phyloP scores from a whole-genome alignment of 2,797 vertebrate genomes.

The Fistularia commersonii region DNA sequence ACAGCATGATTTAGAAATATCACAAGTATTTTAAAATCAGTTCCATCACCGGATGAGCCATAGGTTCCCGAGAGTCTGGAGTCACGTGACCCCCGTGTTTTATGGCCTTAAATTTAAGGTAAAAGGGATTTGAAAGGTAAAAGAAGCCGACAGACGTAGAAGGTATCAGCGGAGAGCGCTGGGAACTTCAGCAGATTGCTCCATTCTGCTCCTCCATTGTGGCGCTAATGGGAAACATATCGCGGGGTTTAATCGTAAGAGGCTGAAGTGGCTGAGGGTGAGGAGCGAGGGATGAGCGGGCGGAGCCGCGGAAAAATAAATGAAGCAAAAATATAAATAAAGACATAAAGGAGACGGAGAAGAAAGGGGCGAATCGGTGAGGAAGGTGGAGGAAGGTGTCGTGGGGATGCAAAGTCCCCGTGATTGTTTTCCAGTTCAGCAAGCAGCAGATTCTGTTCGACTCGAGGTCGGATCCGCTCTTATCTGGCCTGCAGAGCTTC shows the following conservation, averaged over 20 bases:
- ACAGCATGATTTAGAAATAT: no score
- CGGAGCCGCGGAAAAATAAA: conserved; percentile 8
- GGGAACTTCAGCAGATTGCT: conserved; percentile 29
- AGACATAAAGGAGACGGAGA: conserved; percentile 11
- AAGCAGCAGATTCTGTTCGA: conserved; percentile 41
- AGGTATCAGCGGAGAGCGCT: background rate
- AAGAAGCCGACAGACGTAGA: no score
- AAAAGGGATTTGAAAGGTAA: conserved; percentile 4
- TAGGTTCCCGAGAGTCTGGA: no score
- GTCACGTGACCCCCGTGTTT: no score
- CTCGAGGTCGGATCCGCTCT: no score
- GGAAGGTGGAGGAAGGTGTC: conserved; percentile 20
- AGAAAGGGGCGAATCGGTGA: conserved; percentile 1
- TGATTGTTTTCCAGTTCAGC: conserved; percentile 51
- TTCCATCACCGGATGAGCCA: no score
- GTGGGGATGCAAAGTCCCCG: conserved; percentile 34
- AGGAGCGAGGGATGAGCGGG: conserved; percentile 14
- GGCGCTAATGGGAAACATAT: conserved; percentile 50
- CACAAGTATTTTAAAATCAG: no score
- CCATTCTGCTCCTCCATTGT: conserved; percentile 35
- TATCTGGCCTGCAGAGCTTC: no score
- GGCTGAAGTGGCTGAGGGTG: conserved; percentile 10
- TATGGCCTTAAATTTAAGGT: no score
- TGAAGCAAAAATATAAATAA: background rate
- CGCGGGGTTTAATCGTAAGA: conserved; percentile 46